These are phyloP conservation scores for Tenthredo distinguenda DNA, from an alignment of 2,888 invertebrate genomes.

Conservation along the genomic window DNA sequence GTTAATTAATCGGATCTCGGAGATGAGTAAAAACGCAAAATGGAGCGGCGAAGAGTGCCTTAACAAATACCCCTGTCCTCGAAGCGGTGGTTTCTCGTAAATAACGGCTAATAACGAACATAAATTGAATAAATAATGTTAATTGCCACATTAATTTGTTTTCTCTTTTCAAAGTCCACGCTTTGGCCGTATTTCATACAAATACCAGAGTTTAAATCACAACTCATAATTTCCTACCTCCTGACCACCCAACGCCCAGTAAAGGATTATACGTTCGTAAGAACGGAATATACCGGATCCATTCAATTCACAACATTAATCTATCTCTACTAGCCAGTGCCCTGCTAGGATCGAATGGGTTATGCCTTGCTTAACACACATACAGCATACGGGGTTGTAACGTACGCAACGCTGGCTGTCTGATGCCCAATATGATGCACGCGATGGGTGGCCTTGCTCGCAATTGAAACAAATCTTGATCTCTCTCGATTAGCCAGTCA, in stretches of 20 bases:
- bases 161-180: conserved; percentile 37
- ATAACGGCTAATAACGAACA: conserved; percentile 51
- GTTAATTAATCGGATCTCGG: conserved; percentile 35
- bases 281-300: conserved; percentile 52
- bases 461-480: conserved; percentile 54
- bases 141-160: conserved; percentile 53
- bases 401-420: conserved; percentile 21
- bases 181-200: conserved; percentile 54
- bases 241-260: conserved; percentile 47
- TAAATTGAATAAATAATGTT: conserved; percentile 54
- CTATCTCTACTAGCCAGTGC: conserved; percentile 43
- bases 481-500: conserved; percentile 49
- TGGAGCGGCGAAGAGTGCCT: not conserved
- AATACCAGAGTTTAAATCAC: conserved; percentile 54
- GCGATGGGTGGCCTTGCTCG: conserved; percentile 52
- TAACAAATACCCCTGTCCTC: conserved; percentile 47
- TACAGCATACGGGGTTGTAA: conserved; percentile 8
- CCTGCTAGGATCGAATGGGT: conserved; percentile 52
- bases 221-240: conserved; percentile 43
- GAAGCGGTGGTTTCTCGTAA: conserved; percentile 41
- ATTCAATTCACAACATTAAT: conserved; percentile 54
- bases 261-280: conserved; percentile 50
- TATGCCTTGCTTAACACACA: conserved; percentile 23
- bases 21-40: conserved; percentile 34
- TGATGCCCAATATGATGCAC: conserved; percentile 41